Evolutionary conservation across 2,113 vertebrate species (phyloP).

Genomic region (Enhydra lutris): DNA sequence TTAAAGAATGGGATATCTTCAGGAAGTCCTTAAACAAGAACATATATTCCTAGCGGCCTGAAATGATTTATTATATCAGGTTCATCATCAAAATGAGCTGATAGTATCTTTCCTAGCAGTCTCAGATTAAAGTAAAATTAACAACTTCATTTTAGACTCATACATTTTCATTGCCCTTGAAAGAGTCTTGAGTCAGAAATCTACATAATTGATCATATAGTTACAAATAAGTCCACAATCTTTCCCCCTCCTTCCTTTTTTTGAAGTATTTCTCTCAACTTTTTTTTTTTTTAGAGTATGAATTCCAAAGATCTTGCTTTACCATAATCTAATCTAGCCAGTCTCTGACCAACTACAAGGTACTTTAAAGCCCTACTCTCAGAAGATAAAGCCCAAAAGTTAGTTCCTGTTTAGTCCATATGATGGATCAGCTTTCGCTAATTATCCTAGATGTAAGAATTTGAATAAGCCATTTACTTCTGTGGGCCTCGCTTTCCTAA

Average conservation of each 20-base stretch:
- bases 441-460: background rate
- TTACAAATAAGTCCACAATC: background rate
- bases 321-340: background rate
- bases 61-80: conserved; percentile 2
- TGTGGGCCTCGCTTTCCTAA: background rate
- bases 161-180: background rate
- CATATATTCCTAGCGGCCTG: background rate
- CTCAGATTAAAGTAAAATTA: conserved; percentile 35
- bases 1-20: background rate
- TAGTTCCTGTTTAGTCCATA: background rate
- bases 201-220: background rate
- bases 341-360: background rate
- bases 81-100: background rate
- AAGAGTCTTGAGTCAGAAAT: background rate
- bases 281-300: background rate
- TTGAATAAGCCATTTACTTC: background rate
- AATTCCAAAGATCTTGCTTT: background rate
- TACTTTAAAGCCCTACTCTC: background rate
- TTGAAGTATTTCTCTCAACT: background rate
- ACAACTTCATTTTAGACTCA: background rate
- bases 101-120: background rate
- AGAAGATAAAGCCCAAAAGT: background rate
- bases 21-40: background rate
- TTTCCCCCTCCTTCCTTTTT: background rate
- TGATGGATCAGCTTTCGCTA: background rate